phyloP scores from a whole-genome alignment of 2,888 invertebrate species.

The Torymus tubicola region DNA sequence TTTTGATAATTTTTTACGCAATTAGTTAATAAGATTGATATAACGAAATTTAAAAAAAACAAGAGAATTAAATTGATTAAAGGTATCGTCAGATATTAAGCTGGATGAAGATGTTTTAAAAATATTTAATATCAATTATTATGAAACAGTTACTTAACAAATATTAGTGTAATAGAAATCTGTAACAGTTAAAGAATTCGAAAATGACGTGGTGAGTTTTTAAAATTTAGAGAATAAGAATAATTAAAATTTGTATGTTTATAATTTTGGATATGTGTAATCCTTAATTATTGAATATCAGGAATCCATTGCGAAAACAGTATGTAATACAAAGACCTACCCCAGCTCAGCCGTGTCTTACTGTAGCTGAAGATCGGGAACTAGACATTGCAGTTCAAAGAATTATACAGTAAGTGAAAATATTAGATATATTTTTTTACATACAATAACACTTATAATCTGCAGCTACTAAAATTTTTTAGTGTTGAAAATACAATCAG shows the following conservation, averaged over 20 bases:
- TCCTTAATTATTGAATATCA: conserved; percentile 53
- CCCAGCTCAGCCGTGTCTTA: conserved; percentile 70
- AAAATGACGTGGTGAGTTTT: conserved; percentile 62
- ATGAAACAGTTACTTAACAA: conserved; percentile 14
- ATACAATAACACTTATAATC: conserved; percentile 22
- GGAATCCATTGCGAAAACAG: conserved; percentile 72
- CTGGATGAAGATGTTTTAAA: no score
- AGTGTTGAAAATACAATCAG: conserved; percentile 73
- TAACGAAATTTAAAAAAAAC: neutral
- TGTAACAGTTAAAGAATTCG: neutral
- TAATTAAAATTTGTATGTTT: conserved; percentile 1
- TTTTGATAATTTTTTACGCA: neutral
- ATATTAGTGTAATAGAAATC: neutral
- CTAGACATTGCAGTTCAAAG: conserved; percentile 72
- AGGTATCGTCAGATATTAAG: no score
- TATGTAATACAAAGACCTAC: conserved; percentile 68
- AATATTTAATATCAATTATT: conserved; percentile 5
- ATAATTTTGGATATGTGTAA: neutral
- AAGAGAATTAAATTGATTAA: neutral
- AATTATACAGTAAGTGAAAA: conserved; percentile 70
- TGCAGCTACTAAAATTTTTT: conserved; percentile 35
- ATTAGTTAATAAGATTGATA: neutral
- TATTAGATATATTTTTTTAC: neutral
- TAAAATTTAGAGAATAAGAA: neutral
- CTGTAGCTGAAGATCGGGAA: conserved; percentile 71